Percentiles rank a stretch among this genome's conserved stretches.
phyloP scores from a whole-genome alignment of 2,797 vertebrate genomes.

The Syncerus caffer region DNA sequence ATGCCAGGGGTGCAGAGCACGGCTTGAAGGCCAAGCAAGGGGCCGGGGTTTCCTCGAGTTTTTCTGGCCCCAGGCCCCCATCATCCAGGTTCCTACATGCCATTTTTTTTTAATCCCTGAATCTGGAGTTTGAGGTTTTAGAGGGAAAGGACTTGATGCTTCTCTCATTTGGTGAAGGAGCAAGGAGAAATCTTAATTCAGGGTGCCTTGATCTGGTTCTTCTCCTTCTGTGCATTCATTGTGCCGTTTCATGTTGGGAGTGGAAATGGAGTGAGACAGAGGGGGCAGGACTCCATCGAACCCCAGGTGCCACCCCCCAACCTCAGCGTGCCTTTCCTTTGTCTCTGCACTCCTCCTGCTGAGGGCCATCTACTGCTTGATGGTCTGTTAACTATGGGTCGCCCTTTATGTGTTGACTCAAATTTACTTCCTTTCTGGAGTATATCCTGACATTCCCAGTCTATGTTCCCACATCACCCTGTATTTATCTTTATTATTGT shows the following conservation, averaged over 20 bases:
- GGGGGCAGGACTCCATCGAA: rapidly evolving
- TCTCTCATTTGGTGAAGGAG: not conserved
- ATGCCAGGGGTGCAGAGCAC: not conserved
- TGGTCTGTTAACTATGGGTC: not conserved
- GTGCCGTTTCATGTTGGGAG: rapidly evolving
- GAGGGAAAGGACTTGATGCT: not conserved
- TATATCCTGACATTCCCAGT: not conserved
- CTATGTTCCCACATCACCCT: not conserved
- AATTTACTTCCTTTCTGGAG: not conserved
- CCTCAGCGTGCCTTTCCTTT: not conserved
- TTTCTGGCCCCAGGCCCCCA: not conserved
- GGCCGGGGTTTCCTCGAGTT: not conserved
- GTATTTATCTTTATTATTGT: not conserved
- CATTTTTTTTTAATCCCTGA: not conserved
- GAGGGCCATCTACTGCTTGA: not conserved
- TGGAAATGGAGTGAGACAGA: not conserved
- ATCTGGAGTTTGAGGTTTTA: not conserved
- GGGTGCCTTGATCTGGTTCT: not conserved
- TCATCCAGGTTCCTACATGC: not conserved
- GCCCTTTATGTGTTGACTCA: not conserved
- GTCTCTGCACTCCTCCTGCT: not conserved
- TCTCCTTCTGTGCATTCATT: not conserved
- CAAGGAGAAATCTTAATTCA: not conserved
- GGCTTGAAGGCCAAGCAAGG: not conserved
- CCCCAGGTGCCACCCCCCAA: rapidly evolving